Evolutionary conservation across 1,140 invertebrate species (phyloP), one percentile per base, ranked within the genome.

Genomic region (Nasonia vitripennis): DNA sequence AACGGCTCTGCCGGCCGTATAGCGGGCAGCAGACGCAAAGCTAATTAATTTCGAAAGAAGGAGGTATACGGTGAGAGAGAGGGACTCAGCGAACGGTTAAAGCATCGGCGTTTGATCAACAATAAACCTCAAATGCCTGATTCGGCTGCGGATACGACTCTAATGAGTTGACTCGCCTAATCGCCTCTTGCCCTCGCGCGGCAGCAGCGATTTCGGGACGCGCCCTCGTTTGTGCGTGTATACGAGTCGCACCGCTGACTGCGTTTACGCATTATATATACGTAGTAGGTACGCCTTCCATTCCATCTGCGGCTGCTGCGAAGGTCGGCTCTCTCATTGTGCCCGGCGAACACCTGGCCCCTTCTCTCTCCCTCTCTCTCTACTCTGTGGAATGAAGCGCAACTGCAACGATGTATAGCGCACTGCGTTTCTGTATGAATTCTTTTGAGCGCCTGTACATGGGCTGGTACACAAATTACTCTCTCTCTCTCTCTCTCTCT

Each of bases 271-370:
- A 27, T 27, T 27, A 27, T 17, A 11, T 51, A 17, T 51, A 17
- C 48, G 9, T 51, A 62, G 27, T 62, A 62, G 14, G 14, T 62
- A 17, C 20, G 20, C 55, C 55, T 62, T n/a, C 17, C 55, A 62
- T 62, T 62, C 55, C 55, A 62, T 62, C 31, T 51, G 78, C 78
- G 67, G 62, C 78, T 79, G 78, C 55, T 27, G 31, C 17, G 78
- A 79, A 79, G 78, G 78, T 79, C 78, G 78, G 27, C 17, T 37
- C 55, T 62, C 34, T 31, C 78, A 79, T 79, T 79, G 78, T 79
- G 10, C 31, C 23, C 14, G 48, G 20, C 3, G 48, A 79, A 23
- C 77, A 78, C 77, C 77, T 78, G 77, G 77, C 48, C 31, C 20
- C 74, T 41, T n/a, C 34, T 41, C 71, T 23, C 71, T 74, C 75